Conservation (phyloP, 2,113 vertebrate genomes). For the Poeciliopsis prolifica region DNA sequence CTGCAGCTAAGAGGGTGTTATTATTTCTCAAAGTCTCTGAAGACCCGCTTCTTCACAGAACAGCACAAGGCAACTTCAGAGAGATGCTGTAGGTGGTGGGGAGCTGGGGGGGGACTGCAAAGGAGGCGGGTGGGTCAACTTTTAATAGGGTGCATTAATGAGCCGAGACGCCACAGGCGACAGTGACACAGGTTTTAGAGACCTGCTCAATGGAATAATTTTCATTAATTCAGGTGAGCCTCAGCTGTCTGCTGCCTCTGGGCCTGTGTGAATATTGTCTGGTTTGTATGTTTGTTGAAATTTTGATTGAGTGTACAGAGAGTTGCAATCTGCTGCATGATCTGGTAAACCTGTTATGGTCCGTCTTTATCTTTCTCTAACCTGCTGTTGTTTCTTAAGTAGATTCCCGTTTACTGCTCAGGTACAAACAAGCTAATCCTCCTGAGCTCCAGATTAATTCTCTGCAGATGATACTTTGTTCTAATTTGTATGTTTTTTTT, state of each 20-base stretch:
- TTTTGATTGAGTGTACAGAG: background rate
- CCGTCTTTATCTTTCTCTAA: background rate
- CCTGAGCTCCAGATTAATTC: background rate
- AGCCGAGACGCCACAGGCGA: slow-evolving; percentile 33
- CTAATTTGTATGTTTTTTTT: background rate
- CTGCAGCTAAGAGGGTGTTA: slow-evolving; percentile 32
- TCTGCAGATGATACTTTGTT: background rate
- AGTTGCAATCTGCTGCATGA: slow-evolving; percentile 19
- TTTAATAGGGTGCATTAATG: slow-evolving; percentile 51
- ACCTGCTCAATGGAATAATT: slow-evolving; percentile 18
- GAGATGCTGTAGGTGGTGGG: background rate
- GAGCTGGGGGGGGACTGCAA: background rate
- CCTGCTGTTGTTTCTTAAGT: background rate
- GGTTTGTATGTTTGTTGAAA: slow-evolving; percentile 6
- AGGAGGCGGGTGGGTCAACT: slow-evolving; percentile 35
- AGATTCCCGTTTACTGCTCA: background rate
- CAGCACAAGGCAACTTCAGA: slow-evolving; percentile 21
- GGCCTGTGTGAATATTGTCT: slow-evolving; percentile 17
- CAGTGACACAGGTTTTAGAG: slow-evolving; percentile 49
- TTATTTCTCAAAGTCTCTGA: slow-evolving; percentile 28
- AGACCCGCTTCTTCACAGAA: slow-evolving; percentile 16
- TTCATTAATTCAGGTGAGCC: slow-evolving; percentile 23
- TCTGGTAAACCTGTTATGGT: slow-evolving; percentile 16
- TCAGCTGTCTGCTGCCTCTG: slow-evolving; percentile 14
- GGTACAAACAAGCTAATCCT: slow-evolving; percentile 1